A percentile compares a stretch with the other conserved stretches of the same genome.
phyloP scores from a whole-genome alignment of 1,140 invertebrate genomes.

The Pseudomyrmex pallidus region DNA sequence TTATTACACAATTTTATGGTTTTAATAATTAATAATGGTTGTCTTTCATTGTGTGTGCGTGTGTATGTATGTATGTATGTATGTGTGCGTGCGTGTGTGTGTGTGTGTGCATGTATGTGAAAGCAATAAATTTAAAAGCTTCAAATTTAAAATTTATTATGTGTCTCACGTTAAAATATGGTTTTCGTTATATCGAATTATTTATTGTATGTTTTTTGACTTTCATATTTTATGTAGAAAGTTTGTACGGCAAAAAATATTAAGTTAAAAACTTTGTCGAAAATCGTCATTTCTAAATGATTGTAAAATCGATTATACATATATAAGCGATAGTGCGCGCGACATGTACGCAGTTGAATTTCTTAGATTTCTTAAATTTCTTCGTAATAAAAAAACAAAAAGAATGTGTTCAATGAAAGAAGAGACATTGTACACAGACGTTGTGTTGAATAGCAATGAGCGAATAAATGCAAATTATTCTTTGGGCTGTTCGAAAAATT shows the following conservation, averaged over 20 bases:
- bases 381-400: not conserved
- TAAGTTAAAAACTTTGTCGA: not conserved
- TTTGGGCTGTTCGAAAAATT: constrained; percentile 47
- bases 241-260: not conserved
- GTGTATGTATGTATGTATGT: too few species aligned
- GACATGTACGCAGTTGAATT: constrained; percentile 22
- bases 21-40: constrained; percentile 12
- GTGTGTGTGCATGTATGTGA: too few species aligned
- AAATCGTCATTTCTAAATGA: not conserved
- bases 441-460: constrained; percentile 50
- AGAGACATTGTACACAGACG: constrained; percentile 31
- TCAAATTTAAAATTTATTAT: too few species aligned
- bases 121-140: not conserved
- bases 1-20: not conserved
- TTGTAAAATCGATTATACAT: constrained; percentile 3
- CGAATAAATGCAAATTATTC: constrained; percentile 55
- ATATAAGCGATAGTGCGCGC: not conserved
- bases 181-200: not conserved
- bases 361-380: constrained; percentile 29
- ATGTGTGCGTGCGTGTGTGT: too few species aligned
- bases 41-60: not conserved
- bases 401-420: constrained; percentile 23
- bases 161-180: not conserved
- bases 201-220: not conserved
- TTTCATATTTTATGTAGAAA: not conserved